Percentiles rank a stretch among this genome's conserved stretches.
These are phyloP conservation scores for Nesoenas mayeri DNA, from an alignment of 2,113 vertebrate genomes.

Conservation along the genomic window DNA sequence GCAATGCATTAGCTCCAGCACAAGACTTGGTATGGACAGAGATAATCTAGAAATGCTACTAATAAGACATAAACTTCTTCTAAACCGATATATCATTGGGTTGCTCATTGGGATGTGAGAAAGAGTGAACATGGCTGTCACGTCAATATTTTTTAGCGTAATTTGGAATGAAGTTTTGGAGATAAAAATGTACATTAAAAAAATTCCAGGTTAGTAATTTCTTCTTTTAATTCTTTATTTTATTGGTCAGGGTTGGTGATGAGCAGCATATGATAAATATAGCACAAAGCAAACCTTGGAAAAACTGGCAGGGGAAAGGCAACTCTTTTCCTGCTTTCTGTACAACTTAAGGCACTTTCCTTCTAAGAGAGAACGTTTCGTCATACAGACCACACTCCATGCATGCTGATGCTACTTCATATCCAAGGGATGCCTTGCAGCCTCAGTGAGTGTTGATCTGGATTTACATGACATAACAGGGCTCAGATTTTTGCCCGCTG, in stretches of 20 bases:
- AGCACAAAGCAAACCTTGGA: neutral
- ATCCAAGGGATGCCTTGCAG: constrained; percentile 34
- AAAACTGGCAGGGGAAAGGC: neutral
- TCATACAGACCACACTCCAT: neutral
- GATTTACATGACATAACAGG: constrained; percentile 24
- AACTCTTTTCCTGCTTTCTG: neutral
- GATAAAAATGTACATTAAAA: neutral
- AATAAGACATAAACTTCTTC: neutral
- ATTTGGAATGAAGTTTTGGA: neutral
- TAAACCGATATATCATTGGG: neutral
- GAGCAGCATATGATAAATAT: neutral
- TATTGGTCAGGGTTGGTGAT: neutral
- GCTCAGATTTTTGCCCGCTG: constrained; percentile 39
- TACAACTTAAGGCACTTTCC: neutral
- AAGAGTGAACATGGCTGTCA: neutral
- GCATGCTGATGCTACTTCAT: neutral
- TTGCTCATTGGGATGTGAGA: neutral
- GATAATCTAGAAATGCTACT: neutral
- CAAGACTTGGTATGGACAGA: neutral
- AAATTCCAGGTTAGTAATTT: neutral
- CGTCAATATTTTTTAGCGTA: accelerated
- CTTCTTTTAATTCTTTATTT: neutral
- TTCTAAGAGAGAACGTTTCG: neutral
- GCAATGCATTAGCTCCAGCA: neutral
- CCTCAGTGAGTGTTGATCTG: constrained; percentile 49